A percentile compares a stretch with the other conserved stretches of the same genome.
These are phyloP conservation scores for Scaptomyza montana DNA, from an alignment of 1,140 invertebrate species.

Conservation along the genomic window DNA sequence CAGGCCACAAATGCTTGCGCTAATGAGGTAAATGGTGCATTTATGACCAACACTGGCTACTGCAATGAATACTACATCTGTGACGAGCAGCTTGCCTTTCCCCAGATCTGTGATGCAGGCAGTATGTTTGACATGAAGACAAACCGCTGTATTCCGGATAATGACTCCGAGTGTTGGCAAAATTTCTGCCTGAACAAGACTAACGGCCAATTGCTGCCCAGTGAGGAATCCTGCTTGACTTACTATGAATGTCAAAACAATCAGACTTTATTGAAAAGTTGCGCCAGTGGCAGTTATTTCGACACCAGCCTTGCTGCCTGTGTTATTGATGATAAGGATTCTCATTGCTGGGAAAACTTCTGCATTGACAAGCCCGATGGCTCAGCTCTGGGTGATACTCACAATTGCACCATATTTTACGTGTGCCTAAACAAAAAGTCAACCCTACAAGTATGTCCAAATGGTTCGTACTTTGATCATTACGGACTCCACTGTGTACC, in stretches of 20 bases:
- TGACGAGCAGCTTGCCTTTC: constrained; percentile 59
- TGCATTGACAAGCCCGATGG: constrained; percentile 55
- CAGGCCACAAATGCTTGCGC: constrained; percentile 58
- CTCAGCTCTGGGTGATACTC: constrained; percentile 17
- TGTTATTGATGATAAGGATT: constrained; percentile 37
- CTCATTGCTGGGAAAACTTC: constrained; percentile 61
- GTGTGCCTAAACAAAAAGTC: constrained; percentile 40
- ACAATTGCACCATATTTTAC: constrained; percentile 53
- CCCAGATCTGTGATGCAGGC: constrained; percentile 53
- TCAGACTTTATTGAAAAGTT: constrained; percentile 38
- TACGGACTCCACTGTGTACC: constrained; percentile 33
- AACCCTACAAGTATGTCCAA: constrained; percentile 31
- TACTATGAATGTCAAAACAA: constrained; percentile 56
- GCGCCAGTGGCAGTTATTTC: constrained; percentile 55
- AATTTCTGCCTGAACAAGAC: constrained; percentile 47
- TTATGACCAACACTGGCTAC: constrained; percentile 39
- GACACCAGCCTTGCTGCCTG: neutral
- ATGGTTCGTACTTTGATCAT: constrained; percentile 38
- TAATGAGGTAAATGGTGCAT: constrained; percentile 60
- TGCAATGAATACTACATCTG: constrained; percentile 69
- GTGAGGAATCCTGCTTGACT: constrained; percentile 37
- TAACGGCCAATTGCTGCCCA: constrained; percentile 7
- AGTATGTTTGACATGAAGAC: constrained; percentile 51
- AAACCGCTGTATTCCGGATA: constrained; percentile 51
- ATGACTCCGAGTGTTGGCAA: constrained; percentile 53